Evolutionary conservation across 92 coral and sea anemone species (phyloP).

Genomic region (Paragorgia papillata): DNA sequence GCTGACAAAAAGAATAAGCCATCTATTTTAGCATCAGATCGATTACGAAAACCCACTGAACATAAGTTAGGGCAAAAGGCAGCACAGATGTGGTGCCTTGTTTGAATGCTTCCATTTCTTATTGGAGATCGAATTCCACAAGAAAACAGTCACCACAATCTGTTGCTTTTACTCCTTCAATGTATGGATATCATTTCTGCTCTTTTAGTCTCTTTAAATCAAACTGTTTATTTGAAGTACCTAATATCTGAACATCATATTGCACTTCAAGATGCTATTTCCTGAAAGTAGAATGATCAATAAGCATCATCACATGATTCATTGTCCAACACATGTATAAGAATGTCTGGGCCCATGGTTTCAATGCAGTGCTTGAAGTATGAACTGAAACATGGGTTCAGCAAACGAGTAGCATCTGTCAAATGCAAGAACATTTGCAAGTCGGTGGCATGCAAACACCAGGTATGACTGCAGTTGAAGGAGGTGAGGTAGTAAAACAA

Average conservation of each 20-base stretch:
- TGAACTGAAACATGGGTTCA: too few species aligned
- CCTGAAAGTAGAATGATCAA: too few species aligned
- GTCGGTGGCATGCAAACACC: constrained; percentile 24
- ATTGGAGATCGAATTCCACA: too few species aligned
- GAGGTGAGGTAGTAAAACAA: not conserved
- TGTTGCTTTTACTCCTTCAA: constrained; percentile 18
- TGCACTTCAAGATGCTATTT: too few species aligned
- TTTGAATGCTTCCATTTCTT: too few species aligned
- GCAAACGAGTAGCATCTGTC: too few species aligned
- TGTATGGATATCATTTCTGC: constrained; percentile 20
- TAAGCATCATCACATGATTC: too few species aligned
- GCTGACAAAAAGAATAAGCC: constrained; percentile 28
- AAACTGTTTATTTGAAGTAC: not conserved
- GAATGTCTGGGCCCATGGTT: constrained; percentile 18
- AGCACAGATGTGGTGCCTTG: constrained; percentile 32
- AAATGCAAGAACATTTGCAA: constrained; percentile 30
- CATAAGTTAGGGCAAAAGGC: constrained; percentile 25
- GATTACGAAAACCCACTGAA: not conserved
- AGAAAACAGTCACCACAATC: not conserved
- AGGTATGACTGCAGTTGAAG: constrained; percentile 6
- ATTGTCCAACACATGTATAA: constrained; percentile 10
- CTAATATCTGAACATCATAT: too few species aligned
- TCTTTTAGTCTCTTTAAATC: not conserved
- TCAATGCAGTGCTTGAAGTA: too few species aligned
- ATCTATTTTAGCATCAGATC: not conserved